phyloP scores from a whole-genome alignment of 2,888 invertebrate species.

The Lapara coniferarum region DNA sequence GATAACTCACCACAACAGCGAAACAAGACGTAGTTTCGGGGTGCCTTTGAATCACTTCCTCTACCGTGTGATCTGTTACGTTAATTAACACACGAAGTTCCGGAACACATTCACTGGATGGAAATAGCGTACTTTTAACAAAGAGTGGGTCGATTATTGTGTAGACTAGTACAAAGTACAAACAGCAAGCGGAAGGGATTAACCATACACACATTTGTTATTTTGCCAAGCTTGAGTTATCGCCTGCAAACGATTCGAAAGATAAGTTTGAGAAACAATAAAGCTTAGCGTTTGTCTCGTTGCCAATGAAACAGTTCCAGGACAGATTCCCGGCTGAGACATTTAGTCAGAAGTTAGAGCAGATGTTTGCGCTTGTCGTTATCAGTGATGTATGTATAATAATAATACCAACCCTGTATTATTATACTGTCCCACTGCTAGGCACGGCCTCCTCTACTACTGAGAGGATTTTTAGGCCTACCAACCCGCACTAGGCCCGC shows the following conservation, averaged over 20 bases:
- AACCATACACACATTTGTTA: neutral
- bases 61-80: neutral
- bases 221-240: neutral
- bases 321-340: neutral
- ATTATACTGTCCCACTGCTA: too few relatives aligned
- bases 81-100: neutral
- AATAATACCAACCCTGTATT: too few relatives aligned
- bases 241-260: neutral
- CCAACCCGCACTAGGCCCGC: too few relatives aligned
- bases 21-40: neutral
- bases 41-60: neutral
- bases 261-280: constrained; percentile 5
- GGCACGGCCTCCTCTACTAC: too few relatives aligned
- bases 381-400: too few relatives aligned
- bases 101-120: too few relatives aligned
- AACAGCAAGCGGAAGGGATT: neutral
- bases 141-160: neutral
- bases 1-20: neutral
- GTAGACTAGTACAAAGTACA: neutral
- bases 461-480: too few relatives aligned
- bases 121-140: neutral
- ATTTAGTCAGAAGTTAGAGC: neutral
- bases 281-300: neutral
- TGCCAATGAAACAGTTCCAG: neutral
- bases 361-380: too few relatives aligned